A percentile compares a stretch with the other conserved stretches of the same genome.
Conservation (phyloP, 2,797 vertebrate genomes). For the Carapus acus region DNA sequence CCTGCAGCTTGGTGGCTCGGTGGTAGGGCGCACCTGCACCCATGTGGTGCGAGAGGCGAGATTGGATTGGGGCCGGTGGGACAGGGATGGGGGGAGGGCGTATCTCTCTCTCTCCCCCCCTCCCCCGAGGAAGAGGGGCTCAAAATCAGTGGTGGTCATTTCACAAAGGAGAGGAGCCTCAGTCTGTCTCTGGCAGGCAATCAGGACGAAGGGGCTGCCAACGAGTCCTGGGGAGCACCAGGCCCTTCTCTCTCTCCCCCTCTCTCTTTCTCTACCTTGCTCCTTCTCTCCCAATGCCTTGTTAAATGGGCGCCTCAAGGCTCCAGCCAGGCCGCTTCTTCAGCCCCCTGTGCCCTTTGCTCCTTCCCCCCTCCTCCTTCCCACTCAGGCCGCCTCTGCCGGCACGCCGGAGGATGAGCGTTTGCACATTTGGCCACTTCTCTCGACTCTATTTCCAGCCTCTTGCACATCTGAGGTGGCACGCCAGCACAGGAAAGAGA, state of each 20-base stretch:
- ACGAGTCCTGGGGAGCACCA: conserved; percentile 42
- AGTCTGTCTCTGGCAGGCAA: conserved; percentile 52
- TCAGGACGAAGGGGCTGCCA: conserved; percentile 30
- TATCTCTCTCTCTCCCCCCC: too few species aligned
- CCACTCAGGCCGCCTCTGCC: conserved; percentile 21
- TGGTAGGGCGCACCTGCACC: conserved; percentile 36
- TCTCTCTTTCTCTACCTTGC: conserved; percentile 24
- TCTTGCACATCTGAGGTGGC: conserved; percentile 25
- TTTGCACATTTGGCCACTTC: conserved; percentile 30
- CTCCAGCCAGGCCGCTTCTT: conserved; percentile 35
- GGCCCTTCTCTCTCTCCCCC: conserved; percentile 29
- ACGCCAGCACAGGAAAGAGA: conserved; percentile 30
- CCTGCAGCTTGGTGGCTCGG: conserved; percentile 38
- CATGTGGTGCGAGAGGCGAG: conserved; percentile 24
- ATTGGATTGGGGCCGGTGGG: conserved; percentile 30
- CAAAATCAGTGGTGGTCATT: conserved; percentile 50
- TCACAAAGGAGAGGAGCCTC: conserved; percentile 47
- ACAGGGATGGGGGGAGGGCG: too few species aligned
- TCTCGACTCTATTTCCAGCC: conserved; percentile 39
- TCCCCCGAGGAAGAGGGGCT: conserved; percentile 22
- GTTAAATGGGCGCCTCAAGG: conserved; percentile 51
- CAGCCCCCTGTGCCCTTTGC: conserved; percentile 23
- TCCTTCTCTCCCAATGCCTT: conserved; percentile 25
- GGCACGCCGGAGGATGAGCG: conserved; percentile 21
- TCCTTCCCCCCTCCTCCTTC: conserved; percentile 1